Percentiles rank a stretch among this genome's conserved stretches.
Conservation (phyloP, 2,797 vertebrate genomes). For the Natrix natrix region DNA sequence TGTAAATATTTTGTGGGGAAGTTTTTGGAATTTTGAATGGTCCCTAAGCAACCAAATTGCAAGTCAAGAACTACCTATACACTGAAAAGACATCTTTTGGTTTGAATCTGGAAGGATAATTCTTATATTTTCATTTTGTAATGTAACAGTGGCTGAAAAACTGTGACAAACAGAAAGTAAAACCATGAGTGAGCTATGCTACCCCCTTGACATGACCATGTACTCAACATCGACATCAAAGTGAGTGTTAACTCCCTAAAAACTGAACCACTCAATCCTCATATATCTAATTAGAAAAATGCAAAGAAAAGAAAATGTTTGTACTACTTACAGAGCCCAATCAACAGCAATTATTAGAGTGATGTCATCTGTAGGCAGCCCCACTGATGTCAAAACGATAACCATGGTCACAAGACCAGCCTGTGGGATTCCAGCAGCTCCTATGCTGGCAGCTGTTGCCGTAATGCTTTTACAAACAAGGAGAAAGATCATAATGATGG, state of each 20-base stretch:
- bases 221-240: not conserved
- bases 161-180: not conserved
- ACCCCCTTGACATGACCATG: not conserved
- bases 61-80: not conserved
- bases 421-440: slow-evolving; percentile 95
- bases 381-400: slow-evolving; percentile 96
- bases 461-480: slow-evolving; percentile 83
- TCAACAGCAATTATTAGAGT: slow-evolving; percentile 94
- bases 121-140: not conserved
- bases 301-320: slow-evolving; percentile 11
- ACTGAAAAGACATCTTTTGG: not conserved
- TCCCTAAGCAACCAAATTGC: not conserved
- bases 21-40: not conserved
- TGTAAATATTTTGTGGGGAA: not conserved
- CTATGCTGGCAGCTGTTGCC: slow-evolving; percentile 95
- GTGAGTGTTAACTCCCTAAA: not conserved
- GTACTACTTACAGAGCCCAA: slow-evolving; percentile 92
- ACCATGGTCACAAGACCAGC: slow-evolving; percentile 98
- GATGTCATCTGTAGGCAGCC: slow-evolving; percentile 96
- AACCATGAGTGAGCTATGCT: not conserved
- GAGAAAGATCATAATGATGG: slow-evolving; percentile 26
- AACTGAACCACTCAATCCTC: slow-evolving; percentile 15
- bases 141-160: not conserved
- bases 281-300: not conserved
- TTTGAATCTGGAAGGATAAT: not conserved